Percentiles rank a stretch among this genome's conserved stretches.
Evolutionary conservation across 2,888 invertebrate genomes (phyloP).

Genomic region (Cataglyphis rosenhaueri): DNA sequence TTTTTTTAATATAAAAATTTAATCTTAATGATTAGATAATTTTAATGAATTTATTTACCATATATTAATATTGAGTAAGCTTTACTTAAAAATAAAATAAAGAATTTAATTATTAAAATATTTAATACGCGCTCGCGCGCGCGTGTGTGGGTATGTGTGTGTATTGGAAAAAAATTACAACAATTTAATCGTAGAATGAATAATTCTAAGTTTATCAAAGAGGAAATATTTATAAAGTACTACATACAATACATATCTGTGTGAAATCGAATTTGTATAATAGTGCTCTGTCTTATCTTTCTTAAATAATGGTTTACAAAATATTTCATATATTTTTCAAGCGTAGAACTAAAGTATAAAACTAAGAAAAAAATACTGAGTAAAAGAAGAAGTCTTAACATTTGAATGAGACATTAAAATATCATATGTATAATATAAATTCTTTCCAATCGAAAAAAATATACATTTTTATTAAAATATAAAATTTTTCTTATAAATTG

Average conservation of each 20-base stretch:
- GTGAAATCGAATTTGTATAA: no score
- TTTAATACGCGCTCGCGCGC: background rate
- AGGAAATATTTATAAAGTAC: no score
- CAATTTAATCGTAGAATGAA: background rate
- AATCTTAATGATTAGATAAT: background rate
- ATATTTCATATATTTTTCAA: background rate
- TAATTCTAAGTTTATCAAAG: background rate
- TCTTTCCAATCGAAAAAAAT: no score
- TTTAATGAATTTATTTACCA: background rate
- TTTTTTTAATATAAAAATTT: background rate
- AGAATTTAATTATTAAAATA: background rate
- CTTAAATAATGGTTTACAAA: background rate
- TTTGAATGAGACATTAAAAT: background rate
- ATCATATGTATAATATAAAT: background rate
- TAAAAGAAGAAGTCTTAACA: background rate
- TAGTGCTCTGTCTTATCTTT: background rate
- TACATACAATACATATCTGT: no score
- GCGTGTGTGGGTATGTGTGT: no score
- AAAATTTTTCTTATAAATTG: no score
- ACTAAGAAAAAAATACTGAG: background rate
- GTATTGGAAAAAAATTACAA: background rate
- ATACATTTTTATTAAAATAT: no score
- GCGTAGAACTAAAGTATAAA: background rate
- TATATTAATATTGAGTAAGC: background rate
- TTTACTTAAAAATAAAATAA: background rate